Base-by-base conservation (phyloP, 2,888 invertebrate species). In the Nycteola revayana region DNA sequence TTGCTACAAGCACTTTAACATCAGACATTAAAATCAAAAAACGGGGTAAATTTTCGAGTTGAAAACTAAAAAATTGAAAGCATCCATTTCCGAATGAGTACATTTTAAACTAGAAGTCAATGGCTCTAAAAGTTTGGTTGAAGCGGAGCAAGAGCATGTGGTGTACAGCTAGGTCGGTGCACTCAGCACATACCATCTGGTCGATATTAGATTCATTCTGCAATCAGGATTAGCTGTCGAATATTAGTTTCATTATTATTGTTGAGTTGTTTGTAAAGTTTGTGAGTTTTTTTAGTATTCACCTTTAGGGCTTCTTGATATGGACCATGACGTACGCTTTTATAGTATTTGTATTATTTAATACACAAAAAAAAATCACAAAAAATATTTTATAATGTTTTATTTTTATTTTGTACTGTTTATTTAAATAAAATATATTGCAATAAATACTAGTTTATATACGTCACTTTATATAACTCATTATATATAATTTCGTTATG, bases 171-270 rank as follows among this genome's bases (percentile, higher is more conserved):
- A 61, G 56, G 50, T 54, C 52, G 63, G 60, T 53, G 54, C 60
- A 49, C 59, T 50, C 75, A 75, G 71, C 76, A 71, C 71, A 75
- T 75, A 81, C 84, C 84, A 86, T 82, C 87, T 80, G 86, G 73
- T 86, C 85, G 84, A 83, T 81, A 79, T 83, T 83, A 86, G 84
- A 87, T 82, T 83, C 79, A 80, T 81, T 80, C 78, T 79, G 74
- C 77, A 80, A 74, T 78, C 82, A 82, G 75, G 70, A 72, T 73
- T 83, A 85, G 86, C 77, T 75, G 76, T 77, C 70, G 66, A 60
- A 70, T 60, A 75, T 85, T 81, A 82, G 81, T 84, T 85, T 81
- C 75, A 73, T 85, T 84, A 67, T 81, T 78, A 64, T 83, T 83
- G 75, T 82, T 79, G 76, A 36, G 49, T 78, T 54, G 66, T 77